Percentiles rank a stretch among this genome's conserved stretches.
Evolutionary conservation across 2,113 vertebrate genomes (phyloP).

Genomic region (Agapornis roseicollis): DNA sequence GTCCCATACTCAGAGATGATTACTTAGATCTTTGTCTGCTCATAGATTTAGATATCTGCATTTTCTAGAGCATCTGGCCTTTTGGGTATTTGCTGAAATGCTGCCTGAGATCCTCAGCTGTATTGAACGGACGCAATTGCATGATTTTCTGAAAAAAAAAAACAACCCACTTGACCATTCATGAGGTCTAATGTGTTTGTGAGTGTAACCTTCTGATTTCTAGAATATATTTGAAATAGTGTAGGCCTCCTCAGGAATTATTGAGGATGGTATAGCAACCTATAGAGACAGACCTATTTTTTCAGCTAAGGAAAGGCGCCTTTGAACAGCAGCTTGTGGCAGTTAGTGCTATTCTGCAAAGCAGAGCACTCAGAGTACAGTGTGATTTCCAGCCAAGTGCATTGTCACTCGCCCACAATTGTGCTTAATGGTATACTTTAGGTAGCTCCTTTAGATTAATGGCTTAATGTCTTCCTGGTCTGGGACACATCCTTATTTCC

Average conservation of each 20-base stretch:
- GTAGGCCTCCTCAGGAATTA: not conserved
- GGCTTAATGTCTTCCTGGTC: conserved; percentile 1
- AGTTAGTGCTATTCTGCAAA: not conserved
- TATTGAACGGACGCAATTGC: not conserved
- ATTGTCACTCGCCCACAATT: not conserved
- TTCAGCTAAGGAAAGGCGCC: not conserved
- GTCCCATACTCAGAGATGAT: not conserved
- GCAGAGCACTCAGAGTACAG: not conserved
- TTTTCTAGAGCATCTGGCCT: not conserved
- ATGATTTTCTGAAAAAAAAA: not conserved
- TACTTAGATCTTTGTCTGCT: not conserved
- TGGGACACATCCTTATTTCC: not conserved
- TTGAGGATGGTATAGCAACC: not conserved
- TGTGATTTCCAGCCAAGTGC: not conserved
- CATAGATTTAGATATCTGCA: not conserved
- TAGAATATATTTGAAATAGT: not conserved
- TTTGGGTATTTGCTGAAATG: not conserved
- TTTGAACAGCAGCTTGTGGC: not conserved
- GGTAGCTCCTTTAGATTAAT: conserved; percentile 4
- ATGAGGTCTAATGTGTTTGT: not conserved
- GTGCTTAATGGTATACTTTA: not conserved
- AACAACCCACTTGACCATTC: fast-evolving
- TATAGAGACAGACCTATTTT: not conserved
- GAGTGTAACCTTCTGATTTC: not conserved
- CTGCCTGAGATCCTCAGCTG: not conserved